Evolutionary conservation across 2,888 invertebrate genomes (phyloP).

Genomic region (Gymnosoma rotundatum): DNA sequence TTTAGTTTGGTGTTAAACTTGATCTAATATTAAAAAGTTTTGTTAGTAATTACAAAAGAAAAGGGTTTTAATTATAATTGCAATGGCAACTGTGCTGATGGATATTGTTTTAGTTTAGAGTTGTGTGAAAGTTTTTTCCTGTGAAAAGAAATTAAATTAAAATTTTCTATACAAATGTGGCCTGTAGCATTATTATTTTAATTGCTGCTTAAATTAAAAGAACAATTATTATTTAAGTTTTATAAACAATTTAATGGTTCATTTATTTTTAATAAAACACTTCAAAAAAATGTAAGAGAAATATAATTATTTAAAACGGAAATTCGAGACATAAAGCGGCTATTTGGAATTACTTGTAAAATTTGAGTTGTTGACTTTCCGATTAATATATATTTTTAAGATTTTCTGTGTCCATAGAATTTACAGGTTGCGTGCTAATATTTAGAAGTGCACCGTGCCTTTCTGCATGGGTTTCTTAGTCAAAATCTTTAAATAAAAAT

Average conservation of each 20-base stretch:
- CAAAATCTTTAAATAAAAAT: too few relatives aligned
- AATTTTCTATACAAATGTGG: slow-evolving; percentile 22
- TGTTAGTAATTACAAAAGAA: slow-evolving; percentile 6
- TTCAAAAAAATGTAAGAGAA: too few relatives aligned
- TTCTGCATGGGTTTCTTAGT: too few relatives aligned
- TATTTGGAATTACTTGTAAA: too few relatives aligned
- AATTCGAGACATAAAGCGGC: too few relatives aligned
- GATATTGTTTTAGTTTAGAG: background rate
- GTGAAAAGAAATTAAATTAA: slow-evolving; percentile 17
- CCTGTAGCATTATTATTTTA: slow-evolving; percentile 4
- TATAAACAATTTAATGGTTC: background rate
- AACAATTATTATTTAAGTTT: background rate
- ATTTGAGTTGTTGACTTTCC: too few relatives aligned
- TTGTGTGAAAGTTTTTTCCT: background rate
- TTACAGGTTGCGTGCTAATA: too few relatives aligned
- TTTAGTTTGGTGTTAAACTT: slow-evolving; percentile 7
- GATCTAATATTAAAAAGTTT: slow-evolving; percentile 17
- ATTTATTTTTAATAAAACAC: background rate
- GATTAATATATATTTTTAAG: too few relatives aligned
- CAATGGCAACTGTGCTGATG: slow-evolving; percentile 33
- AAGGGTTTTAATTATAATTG: slow-evolving; percentile 31
- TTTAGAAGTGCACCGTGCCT: too few relatives aligned
- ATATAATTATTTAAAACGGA: too few relatives aligned
- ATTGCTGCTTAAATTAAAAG: background rate
- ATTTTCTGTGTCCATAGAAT: too few relatives aligned